phyloP scores from a whole-genome alignment of 2,888 invertebrate species.

The Andrena marginata region DNA sequence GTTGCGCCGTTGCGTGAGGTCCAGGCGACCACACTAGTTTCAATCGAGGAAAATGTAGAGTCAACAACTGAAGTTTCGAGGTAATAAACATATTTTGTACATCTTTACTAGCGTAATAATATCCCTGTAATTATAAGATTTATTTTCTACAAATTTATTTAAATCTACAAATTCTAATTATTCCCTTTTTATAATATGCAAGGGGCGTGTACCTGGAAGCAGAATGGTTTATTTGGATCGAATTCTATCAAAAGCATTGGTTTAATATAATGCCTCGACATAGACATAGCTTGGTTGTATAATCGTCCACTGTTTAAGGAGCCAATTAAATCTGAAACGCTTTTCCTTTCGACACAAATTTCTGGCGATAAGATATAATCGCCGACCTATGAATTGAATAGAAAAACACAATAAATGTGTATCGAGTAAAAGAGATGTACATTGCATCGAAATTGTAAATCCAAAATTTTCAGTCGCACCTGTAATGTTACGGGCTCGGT shows the following conservation, averaged over 20 bases:
- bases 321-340: conserved; percentile 97
- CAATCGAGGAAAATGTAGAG: conserved; percentile 96
- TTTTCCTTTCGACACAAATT: conserved; percentile 98
- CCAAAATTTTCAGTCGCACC: conserved; percentile 82
- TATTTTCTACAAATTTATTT: neutral
- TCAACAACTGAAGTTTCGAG: conserved; percentile 95
- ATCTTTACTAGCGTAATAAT: conserved; percentile 92
- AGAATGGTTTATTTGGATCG: conserved; percentile 96
- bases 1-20: conserved; percentile 97
- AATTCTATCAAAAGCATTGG: conserved; percentile 98
- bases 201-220: conserved; percentile 89
- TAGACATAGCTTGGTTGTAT: conserved; percentile 97
- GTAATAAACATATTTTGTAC: conserved; percentile 92
- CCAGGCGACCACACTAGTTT: conserved; percentile 98
- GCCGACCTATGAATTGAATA: conserved; percentile 90
- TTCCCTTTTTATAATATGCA: neutral
- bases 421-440: neutral
- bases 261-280: conserved; percentile 95
- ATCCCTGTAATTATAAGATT: conserved; percentile 87
- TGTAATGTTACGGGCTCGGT: conserved; percentile 95
- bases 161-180: neutral
- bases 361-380: conserved; percentile 99
- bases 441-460: neutral
- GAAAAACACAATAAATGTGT: neutral
- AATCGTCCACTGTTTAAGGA: conserved; percentile 97